phyloP scores from a whole-genome alignment of 2,888 invertebrate species.

The Luffia ferchaultella region DNA sequence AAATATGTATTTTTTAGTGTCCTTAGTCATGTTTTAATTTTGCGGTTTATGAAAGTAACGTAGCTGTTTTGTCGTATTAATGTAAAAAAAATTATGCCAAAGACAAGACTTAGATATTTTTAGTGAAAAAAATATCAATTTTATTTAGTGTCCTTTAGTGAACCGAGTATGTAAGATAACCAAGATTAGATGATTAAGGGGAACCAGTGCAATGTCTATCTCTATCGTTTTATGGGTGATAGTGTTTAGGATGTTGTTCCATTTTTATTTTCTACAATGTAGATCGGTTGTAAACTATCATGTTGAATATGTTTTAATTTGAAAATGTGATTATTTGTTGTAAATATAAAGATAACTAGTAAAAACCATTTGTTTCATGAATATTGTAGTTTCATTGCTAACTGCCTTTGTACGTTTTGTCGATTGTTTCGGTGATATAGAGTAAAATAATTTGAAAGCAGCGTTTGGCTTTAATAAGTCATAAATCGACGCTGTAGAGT shows the following conservation, averaged over 20 bases:
- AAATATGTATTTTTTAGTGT: no score
- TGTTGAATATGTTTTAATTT: neutral
- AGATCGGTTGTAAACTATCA: neutral
- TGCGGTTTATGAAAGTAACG: no score
- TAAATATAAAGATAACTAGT: neutral
- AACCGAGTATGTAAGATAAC: neutral
- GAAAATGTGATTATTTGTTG: neutral
- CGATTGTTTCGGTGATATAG: no score
- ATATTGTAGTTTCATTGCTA: neutral
- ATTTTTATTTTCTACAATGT: neutral
- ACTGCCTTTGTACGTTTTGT: no score
- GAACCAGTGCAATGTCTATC: neutral
- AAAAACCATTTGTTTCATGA: neutral
- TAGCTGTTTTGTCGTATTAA: no score
- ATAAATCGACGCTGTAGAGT: no score
- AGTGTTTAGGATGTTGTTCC: neutral
- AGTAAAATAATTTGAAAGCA: no score
- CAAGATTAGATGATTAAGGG: neutral
- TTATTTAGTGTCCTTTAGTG: neutral
- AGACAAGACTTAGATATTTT: neutral
- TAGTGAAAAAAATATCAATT: neutral
- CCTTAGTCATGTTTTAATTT: no score
- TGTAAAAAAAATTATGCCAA: neutral
- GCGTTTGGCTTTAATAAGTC: no score
- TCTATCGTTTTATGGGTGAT: neutral